phyloP scores from a whole-genome alignment of 2,797 vertebrate species.

The Glossophaga mutica region DNA sequence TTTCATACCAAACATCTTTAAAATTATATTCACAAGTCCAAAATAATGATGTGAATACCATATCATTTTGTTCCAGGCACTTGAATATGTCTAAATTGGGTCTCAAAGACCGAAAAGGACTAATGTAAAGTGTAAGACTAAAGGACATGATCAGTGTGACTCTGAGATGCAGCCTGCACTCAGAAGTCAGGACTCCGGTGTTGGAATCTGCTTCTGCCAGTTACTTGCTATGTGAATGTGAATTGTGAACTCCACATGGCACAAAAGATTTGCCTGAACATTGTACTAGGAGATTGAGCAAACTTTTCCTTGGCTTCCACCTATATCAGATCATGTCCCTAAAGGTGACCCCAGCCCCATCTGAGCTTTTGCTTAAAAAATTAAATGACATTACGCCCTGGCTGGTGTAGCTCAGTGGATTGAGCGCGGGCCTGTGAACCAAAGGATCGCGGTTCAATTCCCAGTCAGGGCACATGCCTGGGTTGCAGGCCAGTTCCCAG shows the following conservation, averaged over 20 bases:
- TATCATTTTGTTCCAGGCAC: not conserved
- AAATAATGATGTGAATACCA: not conserved
- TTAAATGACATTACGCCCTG: too few species aligned
- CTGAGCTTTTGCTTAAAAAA: not conserved
- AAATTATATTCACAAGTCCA: not conserved
- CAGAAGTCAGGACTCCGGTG: too few species aligned
- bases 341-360: not conserved
- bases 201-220: fast-evolving
- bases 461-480: too few species aligned
- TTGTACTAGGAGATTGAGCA: not conserved
- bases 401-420: too few species aligned
- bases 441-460: too few species aligned
- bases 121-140: not conserved
- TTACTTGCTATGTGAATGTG: not conserved
- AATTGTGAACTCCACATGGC: not conserved
- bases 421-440: too few species aligned
- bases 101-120: not conserved
- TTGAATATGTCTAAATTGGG: not conserved
- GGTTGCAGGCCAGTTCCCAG: too few species aligned
- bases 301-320: not conserved
- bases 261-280: not conserved
- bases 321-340: not conserved
- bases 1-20: not conserved
- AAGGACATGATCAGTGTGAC: not conserved
- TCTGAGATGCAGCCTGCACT: fast-evolving